Conservation (phyloP, 2,113 vertebrate genomes). For the Chloroceryle aenea region DNA sequence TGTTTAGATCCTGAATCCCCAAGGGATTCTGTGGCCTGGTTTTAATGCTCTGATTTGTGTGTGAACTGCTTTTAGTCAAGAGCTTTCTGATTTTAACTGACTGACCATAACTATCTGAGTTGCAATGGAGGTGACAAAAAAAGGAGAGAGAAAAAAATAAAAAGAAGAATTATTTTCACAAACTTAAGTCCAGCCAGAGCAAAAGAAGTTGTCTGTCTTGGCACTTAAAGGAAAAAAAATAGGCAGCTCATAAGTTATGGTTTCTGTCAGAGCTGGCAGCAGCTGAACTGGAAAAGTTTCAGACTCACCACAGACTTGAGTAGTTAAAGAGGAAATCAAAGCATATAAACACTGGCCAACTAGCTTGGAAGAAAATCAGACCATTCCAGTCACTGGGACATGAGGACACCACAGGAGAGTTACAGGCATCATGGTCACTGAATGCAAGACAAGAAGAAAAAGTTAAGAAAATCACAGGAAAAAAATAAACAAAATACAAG, state of each 20-base stretch:
- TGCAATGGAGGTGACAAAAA: background rate
- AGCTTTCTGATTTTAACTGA: background rate
- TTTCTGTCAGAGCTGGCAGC: slow-evolving; percentile 34
- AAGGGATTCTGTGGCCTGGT: background rate
- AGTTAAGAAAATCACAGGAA: background rate
- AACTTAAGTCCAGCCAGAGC: background rate
- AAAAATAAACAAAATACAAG: background rate
- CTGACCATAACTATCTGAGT: background rate
- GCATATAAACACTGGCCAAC: background rate
- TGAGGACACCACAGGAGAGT: background rate
- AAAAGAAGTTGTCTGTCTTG: background rate
- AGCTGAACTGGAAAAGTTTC: slow-evolving; percentile 27
- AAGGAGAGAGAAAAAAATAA: too few relatives aligned
- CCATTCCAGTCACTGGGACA: background rate
- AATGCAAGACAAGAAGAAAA: background rate
- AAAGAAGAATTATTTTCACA: background rate
- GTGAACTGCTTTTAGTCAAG: background rate
- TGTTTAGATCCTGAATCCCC: slow-evolving; percentile 10
- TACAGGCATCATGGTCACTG: background rate
- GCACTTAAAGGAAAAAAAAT: background rate
- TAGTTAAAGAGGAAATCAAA: slow-evolving; percentile 46
- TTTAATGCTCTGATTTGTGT: slow-evolving; percentile 16
- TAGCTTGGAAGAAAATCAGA: slow-evolving; percentile 22
- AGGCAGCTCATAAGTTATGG: background rate
- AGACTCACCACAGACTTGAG: slow-evolving; percentile 33